A percentile compares a stretch with the other conserved stretches of the same genome.
phyloP scores from a whole-genome alignment of 2,113 vertebrate species.

The Pseudorectes ferrugineus region DNA sequence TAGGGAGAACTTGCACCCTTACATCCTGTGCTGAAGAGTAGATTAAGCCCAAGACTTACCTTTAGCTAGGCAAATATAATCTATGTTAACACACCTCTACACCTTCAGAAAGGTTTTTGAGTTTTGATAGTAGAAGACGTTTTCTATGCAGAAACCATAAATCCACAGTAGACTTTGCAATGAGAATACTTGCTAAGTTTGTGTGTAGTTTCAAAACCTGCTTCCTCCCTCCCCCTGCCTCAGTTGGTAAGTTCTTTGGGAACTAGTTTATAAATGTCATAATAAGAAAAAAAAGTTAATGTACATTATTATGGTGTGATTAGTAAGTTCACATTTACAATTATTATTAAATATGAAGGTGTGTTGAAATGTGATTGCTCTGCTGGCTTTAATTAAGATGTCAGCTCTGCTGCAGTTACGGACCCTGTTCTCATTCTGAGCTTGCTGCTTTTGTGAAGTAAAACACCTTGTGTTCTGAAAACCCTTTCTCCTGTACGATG shows the following conservation, averaged over 20 bases:
- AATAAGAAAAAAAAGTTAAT: background rate
- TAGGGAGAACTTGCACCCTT: background rate
- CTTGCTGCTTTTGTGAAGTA: background rate
- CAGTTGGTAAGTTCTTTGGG: background rate
- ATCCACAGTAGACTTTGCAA: background rate
- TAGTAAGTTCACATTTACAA: background rate
- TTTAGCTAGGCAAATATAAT: background rate
- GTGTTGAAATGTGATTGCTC: background rate
- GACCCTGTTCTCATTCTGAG: background rate
- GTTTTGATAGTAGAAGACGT: background rate
- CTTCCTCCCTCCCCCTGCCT: background rate
- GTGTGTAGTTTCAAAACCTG: background rate
- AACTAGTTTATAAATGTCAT: background rate
- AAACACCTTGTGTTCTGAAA: background rate
- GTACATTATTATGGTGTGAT: background rate
- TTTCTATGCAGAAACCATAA: background rate
- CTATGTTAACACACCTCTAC: background rate
- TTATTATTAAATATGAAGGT: background rate
- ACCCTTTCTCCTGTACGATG: background rate
- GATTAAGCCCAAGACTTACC: background rate
- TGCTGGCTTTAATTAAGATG: background rate
- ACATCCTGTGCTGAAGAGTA: background rate
- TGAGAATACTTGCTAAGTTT: background rate
- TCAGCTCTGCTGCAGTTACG: background rate
- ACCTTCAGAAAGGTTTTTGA: background rate